Evolutionary conservation across 2,888 invertebrate genomes (phyloP).

Genomic region (Gnatocerus cornutus): DNA sequence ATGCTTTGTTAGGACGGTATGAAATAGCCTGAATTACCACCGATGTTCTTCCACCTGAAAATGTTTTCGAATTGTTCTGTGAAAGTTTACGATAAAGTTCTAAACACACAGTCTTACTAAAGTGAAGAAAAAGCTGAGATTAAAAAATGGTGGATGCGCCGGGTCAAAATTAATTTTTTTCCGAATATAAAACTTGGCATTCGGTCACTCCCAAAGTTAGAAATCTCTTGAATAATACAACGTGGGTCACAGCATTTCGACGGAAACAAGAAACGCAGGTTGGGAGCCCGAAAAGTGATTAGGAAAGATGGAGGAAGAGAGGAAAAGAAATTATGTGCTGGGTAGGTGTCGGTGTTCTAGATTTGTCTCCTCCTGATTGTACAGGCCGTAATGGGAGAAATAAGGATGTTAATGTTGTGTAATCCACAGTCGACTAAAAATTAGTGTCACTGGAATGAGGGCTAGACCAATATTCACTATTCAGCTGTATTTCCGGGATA

Average conservation of each 20-base stretch:
- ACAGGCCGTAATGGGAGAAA: neutral
- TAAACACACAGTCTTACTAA: no score
- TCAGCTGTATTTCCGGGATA: conserved; percentile 1
- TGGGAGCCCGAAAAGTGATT: conserved; percentile 1
- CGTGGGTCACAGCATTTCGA: neutral
- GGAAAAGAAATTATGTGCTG: conserved; percentile 2
- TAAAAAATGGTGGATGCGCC: no score
- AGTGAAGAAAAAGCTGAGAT: no score
- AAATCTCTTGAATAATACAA: neutral
- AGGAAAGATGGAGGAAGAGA: conserved; percentile 2
- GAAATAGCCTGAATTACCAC: neutral
- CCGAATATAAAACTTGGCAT: neutral
- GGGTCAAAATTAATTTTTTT: no score
- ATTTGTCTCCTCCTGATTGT: conserved; percentile 2
- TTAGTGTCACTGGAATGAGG: neutral
- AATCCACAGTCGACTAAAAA: neutral
- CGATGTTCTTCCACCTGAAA: neutral
- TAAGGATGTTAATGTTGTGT: neutral
- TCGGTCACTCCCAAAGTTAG: neutral
- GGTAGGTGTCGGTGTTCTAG: conserved; percentile 5
- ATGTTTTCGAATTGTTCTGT: neutral
- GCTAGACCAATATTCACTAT: conserved; percentile 8
- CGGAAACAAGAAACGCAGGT: neutral
- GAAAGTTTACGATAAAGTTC: no score
- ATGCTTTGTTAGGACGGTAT: conserved; percentile 9